Conservation (phyloP, 2,797 vertebrate genomes). For the Thripadectes ignobilis region DNA sequence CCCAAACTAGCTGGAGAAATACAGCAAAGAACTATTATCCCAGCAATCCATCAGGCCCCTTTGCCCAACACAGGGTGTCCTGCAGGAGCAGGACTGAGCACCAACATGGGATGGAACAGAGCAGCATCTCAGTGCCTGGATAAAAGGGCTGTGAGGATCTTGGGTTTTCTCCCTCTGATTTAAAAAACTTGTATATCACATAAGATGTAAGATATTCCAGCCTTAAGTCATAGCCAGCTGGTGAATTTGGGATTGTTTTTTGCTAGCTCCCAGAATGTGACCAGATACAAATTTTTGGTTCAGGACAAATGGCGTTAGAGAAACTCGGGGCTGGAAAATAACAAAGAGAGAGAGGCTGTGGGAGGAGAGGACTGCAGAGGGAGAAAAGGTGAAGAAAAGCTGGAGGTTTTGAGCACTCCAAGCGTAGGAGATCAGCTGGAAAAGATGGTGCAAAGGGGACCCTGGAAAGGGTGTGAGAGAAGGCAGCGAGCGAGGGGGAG, state of each 20-base stretch:
- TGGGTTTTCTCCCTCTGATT: neutral
- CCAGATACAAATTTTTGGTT: neutral
- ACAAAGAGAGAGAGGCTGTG: neutral
- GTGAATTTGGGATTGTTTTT: neutral
- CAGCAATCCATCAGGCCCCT: neutral
- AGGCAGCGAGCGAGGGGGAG: neutral
- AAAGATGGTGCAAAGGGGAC: neutral
- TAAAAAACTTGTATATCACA: neutral
- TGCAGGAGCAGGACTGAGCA: accelerated
- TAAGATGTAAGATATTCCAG: neutral
- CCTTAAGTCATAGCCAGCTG: neutral
- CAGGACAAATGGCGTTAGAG: neutral
- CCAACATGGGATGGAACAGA: neutral
- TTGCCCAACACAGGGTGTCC: accelerated
- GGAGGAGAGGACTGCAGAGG: neutral
- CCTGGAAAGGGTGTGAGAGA: neutral
- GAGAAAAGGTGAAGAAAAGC: neutral
- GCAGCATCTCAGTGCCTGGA: neutral
- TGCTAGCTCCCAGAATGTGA: neutral
- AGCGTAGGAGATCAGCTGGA: neutral
- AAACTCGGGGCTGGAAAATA: neutral
- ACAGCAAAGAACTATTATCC: neutral
- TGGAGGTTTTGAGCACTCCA: neutral
- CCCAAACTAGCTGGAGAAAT: neutral
- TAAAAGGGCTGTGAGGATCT: neutral